Evolutionary conservation across 2,797 vertebrate genomes (phyloP).

Genomic region (Spizella passerina): DNA sequence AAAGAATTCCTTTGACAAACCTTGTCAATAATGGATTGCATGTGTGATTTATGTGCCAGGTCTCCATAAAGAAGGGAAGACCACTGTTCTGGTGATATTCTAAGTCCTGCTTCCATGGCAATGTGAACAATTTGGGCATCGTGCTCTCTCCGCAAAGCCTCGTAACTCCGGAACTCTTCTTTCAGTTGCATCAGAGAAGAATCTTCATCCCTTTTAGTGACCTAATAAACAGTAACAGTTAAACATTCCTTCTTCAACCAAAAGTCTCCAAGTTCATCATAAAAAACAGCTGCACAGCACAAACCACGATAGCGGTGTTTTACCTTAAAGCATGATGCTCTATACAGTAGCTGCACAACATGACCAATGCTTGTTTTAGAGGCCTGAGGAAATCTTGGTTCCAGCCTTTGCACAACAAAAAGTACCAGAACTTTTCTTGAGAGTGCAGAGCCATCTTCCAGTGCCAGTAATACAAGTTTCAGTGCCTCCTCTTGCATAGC

Average conservation of each 20-base stretch:
- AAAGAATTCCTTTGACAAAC: conserved; percentile 61
- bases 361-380: conserved; percentile 98
- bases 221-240: conserved; percentile 68
- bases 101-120: conserved; percentile 95
- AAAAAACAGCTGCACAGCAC: background rate
- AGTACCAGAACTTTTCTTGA: conserved; percentile 95
- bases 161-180: conserved; percentile 94
- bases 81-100: conserved; percentile 97
- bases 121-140: conserved; percentile 97
- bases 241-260: background rate
- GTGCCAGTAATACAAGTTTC: conserved; percentile 91
- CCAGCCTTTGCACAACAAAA: conserved; percentile 95
- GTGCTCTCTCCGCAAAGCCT: conserved; percentile 93
- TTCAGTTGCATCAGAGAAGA: conserved; percentile 97
- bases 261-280: background rate
- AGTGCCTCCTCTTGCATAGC: conserved; percentile 97
- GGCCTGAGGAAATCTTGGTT: conserved; percentile 94
- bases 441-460: conserved; percentile 95
- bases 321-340: conserved; percentile 97
- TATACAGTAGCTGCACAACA: conserved; percentile 95
- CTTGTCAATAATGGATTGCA: conserved; percentile 98
- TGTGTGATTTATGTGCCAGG: conserved; percentile 95
- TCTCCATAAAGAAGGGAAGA: conserved; percentile 96
- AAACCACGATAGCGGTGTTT: background rate
- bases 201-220: conserved; percentile 97